Percentiles rank a stretch among this genome's conserved stretches.
Conservation (phyloP, 2,797 vertebrate genomes). For the Falco peregrinus region DNA sequence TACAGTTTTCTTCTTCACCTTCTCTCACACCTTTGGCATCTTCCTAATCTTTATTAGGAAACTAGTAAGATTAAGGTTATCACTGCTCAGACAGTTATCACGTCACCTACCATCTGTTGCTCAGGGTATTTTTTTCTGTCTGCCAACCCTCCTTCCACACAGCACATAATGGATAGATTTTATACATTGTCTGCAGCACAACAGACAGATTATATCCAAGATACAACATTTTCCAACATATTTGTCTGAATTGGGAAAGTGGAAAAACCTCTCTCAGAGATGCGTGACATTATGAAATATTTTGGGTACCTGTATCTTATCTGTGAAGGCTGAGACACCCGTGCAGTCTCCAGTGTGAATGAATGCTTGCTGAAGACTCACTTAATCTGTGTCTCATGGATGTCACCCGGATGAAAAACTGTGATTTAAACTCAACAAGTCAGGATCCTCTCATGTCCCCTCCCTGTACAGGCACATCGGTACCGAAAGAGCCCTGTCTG, state of each 20-base stretch:
- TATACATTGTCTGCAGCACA: neutral
- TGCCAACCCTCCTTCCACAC: neutral
- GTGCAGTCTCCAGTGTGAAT: neutral
- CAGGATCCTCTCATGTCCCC: neutral
- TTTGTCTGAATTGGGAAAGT: neutral
- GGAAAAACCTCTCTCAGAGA: neutral
- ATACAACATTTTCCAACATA: neutral
- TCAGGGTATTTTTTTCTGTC: neutral
- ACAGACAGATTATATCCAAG: neutral
- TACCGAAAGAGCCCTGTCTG: neutral
- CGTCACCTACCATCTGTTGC: slow-evolving; percentile 1
- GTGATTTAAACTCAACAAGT: neutral
- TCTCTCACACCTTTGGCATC: neutral
- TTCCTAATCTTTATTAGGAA: slow-evolving; percentile 36
- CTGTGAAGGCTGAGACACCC: neutral
- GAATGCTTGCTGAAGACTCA: neutral
- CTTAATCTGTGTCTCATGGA: neutral
- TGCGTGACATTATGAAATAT: neutral
- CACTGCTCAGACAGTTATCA: neutral
- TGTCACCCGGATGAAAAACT: neutral
- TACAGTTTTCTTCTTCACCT: slow-evolving; percentile 5
- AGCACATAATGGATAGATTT: neutral
- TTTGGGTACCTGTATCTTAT: neutral
- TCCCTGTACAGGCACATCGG: neutral
- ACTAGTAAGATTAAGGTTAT: neutral